phyloP scores from a whole-genome alignment of 2,888 invertebrate genomes.

The Sarcophaga variegata region DNA sequence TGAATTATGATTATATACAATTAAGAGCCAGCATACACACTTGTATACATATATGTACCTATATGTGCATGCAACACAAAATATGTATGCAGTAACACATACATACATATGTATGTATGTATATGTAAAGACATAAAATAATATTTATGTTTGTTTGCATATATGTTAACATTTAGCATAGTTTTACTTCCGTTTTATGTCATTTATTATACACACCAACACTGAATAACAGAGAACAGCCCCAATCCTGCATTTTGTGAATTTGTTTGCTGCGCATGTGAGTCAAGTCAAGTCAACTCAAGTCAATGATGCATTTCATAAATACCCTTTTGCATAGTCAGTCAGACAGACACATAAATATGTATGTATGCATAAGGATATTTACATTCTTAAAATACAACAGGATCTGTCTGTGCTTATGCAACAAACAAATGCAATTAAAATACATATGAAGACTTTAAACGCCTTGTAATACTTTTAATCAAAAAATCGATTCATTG shows the following conservation, averaged over 20 bases:
- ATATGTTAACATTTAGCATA: conserved; percentile 57
- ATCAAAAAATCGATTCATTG: neutral
- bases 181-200: conserved; percentile 66
- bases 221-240: neutral
- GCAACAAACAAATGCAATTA: neutral
- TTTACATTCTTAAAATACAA: conserved; percentile 15
- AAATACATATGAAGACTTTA: neutral
- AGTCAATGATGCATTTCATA: conserved; percentile 34
- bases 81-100: conserved; percentile 59
- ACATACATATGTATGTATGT: conserved; percentile 40
- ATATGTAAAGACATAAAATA: conserved; percentile 42
- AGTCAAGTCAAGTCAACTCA: conserved; percentile 59
- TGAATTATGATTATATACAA: conserved; percentile 76
- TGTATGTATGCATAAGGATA: conserved; percentile 13
- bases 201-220: conserved; percentile 31
- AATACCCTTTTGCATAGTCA: neutral
- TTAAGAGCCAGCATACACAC: conserved; percentile 56
- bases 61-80: conserved; percentile 47
- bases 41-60: conserved; percentile 41
- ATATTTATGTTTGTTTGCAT: conserved; percentile 6
- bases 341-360: conserved; percentile 1
- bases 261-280: conserved; percentile 66
- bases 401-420: conserved; percentile 11
- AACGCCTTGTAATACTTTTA: neutral
- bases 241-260: conserved; percentile 37